Base-by-base conservation (phyloP, 2,113 vertebrate species). In the Theristicus caerulescens region DNA sequence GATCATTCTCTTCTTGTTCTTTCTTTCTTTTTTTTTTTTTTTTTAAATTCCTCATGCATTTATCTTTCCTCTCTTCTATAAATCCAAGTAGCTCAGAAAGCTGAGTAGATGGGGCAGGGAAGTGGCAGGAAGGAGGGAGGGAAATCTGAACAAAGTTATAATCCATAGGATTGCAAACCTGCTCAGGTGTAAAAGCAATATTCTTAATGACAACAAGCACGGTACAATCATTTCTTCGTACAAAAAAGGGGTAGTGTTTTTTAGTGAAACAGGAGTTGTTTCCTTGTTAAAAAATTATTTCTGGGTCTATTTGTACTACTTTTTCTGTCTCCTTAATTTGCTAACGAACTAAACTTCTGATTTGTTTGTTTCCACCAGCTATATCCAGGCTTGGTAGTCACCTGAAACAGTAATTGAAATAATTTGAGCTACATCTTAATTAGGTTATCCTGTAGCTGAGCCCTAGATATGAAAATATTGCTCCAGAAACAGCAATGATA, bases 221-320 rank as follows among this genome's bases (percentile, higher is more conserved):
- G 12, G 3, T 46, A 59, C 3, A 67, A 42, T 25, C 4, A 44
- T 58, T 76, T 57, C 51, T 40, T 5, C 17, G 3, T 7, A 38
- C 3, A 21, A 51, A 36, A 54, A 47, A 11, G 3, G 0, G 7
- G 1, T 4, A 11, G 4, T 15, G 3, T 8, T 74, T 84, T 42
- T 52, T 21, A 70, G 19, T 31, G 13, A 78, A 89, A 82, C 2
- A 32, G 0, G 9, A 46, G 4, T 27, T 67, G 5, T 67, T 51
- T 67, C 18, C 1, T 16, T 34, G 79, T 44, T 6, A 0, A 40
- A 58, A 36, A 24, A 4, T 2, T 11, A 7, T 31, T 74, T 81
- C 4, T 76, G 7, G 2, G 29, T 58, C 7, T 52, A 29, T 34
- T 27, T 49, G 7, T 21, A 7, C 27, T 65, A 7, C 14, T 12